phyloP scores from a whole-genome alignment of 2,113 vertebrate genomes.

The Leuciscus idus region DNA sequence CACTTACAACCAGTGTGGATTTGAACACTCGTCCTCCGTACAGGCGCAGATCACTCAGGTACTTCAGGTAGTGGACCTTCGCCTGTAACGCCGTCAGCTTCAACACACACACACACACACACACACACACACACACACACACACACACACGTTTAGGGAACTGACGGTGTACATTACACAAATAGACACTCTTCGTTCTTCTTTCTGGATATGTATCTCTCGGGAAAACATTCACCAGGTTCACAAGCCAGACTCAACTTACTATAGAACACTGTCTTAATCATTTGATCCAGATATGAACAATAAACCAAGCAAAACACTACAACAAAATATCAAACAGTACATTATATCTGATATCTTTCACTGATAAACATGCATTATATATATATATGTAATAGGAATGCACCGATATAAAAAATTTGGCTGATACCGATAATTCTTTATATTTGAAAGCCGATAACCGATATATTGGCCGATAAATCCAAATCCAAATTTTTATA shows the following conservation, averaged over 20 bases:
- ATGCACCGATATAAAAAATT: no score
- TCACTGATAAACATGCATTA: no score
- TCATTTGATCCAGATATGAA: no score
- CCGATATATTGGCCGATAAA: no score
- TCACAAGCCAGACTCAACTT: background rate
- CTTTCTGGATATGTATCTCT: background rate
- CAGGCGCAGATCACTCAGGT: constrained; percentile 93
- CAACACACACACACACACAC: background rate
- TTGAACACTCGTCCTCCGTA: constrained; percentile 97
- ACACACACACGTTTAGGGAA: background rate
- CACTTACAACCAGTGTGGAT: constrained; percentile 89
- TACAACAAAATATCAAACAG: no score
- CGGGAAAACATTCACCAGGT: background rate
- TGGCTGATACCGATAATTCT: no score
- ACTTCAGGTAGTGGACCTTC: constrained; percentile 98
- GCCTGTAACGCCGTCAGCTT: constrained; percentile 97
- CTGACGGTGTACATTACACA: background rate
- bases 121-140: background rate
- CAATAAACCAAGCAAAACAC: no score
- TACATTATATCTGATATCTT: no score
- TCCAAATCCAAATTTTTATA: no score
- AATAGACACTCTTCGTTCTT: background rate
- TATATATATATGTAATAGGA: no score
- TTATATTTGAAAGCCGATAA: no score
- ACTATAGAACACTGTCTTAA: background rate